phyloP scores from a whole-genome alignment of 2,797 vertebrate species.

The Scleropages formosus region DNA sequence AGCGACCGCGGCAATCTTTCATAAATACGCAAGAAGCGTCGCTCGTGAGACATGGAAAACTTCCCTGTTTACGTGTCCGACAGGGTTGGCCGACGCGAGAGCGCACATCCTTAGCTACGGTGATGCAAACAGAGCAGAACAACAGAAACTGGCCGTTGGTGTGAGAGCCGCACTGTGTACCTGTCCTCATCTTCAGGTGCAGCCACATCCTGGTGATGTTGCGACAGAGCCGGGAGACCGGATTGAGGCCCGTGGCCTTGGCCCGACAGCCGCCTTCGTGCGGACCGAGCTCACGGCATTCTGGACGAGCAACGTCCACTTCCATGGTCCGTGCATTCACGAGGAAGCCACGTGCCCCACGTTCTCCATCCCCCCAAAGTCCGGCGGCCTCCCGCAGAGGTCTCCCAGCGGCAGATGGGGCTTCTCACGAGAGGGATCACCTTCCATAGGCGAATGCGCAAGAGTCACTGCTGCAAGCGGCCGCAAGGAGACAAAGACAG shows the following conservation, averaged over 20 bases:
- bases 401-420: background rate
- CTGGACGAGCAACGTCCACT: too few relatives aligned
- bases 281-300: too few relatives aligned
- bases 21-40: too few relatives aligned
- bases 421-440: background rate
- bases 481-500: background rate
- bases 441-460: too few relatives aligned
- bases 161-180: conserved; percentile 43
- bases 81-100: too few relatives aligned
- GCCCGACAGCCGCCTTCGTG: background rate
- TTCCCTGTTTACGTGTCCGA: too few relatives aligned
- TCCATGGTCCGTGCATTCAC: background rate
- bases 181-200: conserved; percentile 66
- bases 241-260: conserved; percentile 54
- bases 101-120: too few relatives aligned
- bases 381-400: background rate
- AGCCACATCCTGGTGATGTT: conserved; percentile 66
- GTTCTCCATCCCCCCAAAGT: background rate
- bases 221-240: conserved; percentile 63
- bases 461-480: too few relatives aligned
- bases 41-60: too few relatives aligned
- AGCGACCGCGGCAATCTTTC: too few relatives aligned
- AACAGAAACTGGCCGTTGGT: too few relatives aligned
- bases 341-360: background rate
- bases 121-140: too few relatives aligned